Conservation (phyloP, 2,113 vertebrate genomes). For the Hyla sarda region DNA sequence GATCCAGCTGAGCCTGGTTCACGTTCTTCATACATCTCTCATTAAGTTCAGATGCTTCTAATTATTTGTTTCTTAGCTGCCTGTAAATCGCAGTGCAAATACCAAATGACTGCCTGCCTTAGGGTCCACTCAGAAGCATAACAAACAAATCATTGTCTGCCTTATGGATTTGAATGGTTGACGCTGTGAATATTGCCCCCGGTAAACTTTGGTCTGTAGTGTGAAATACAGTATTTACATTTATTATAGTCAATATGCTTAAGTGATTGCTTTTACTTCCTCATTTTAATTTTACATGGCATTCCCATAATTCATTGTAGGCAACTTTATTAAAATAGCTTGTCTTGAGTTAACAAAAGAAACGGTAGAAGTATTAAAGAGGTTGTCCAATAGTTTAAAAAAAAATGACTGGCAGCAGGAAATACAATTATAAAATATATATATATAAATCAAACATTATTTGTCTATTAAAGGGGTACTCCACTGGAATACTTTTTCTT, state of each 20-base stretch:
- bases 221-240: conserved; percentile 50
- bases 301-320: conserved; percentile 36
- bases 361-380: no score
- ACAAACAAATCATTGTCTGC: conserved; percentile 53
- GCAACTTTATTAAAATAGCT: conserved; percentile 1
- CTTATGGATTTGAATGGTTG: conserved; percentile 24
- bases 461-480: no score
- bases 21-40: conserved; percentile 42
- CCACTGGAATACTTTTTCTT: no score
- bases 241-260: conserved; percentile 43
- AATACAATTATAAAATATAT: no score
- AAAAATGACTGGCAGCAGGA: no score
- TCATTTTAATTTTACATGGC: conserved; percentile 13
- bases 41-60: conserved; percentile 53
- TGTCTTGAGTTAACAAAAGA: background rate
- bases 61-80: conserved; percentile 55
- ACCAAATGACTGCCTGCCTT: conserved; percentile 25
- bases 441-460: no score
- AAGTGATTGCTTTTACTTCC: conserved; percentile 41
- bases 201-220: conserved; percentile 37
- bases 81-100: conserved; percentile 38
- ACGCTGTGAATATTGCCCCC: conserved; percentile 39
- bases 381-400: no score
- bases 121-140: conserved; percentile 40
- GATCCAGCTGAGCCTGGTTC: conserved; percentile 20